Base-by-base conservation (phyloP, 2,113 vertebrate genomes). In the Cyanoramphus novaezelandiae region DNA sequence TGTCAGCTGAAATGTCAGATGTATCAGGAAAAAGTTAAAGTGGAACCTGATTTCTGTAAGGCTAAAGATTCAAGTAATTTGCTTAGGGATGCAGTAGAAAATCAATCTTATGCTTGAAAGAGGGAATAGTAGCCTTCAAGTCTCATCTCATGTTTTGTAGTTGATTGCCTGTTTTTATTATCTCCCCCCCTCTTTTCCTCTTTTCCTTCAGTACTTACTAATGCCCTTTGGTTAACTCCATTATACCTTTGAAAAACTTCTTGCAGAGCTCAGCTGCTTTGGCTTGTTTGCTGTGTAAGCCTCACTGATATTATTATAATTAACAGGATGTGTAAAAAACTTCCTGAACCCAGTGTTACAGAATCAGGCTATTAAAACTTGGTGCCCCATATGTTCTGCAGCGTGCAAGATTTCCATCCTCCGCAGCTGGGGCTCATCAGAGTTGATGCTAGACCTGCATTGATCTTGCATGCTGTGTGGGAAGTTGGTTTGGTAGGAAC, bases 221-320 rank as follows among this genome's bases (percentile, higher is more conserved):
- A 95, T 95, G 95, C 91, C 91, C 93, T 95, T 96, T 95, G 91
- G 91, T 95, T 95, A 96, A 88, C 93, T 94, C 81, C 53, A 62
- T 92, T 95, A 95, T 82, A 94, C 92, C 90, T 96, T 93, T 90
- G 93, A 94, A 95, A 93, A 96, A 96, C 84, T 96, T 96, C 62
- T 77, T 94, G 91, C 92, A 93, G 71, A 94, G 93, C 92, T 96
- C 95, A 97, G 95, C 90, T 88, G 49, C 92, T 96, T 96, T 69
- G 92, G 39, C 89, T 96, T 96, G 94, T 96, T 97, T 96, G 93
- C 95, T 91, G 91, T 83, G 68, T 88, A 91, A 95, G 94, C 86
- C 86, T 94, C 83, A 91, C 69, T 86, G 91, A 90, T 96, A 95
- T 69, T 97, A 60, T 82, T 93, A 64, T 91, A 95, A 93, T 93